phyloP scores from a whole-genome alignment of 2,113 vertebrate species.

The Anhinga rufa region DNA sequence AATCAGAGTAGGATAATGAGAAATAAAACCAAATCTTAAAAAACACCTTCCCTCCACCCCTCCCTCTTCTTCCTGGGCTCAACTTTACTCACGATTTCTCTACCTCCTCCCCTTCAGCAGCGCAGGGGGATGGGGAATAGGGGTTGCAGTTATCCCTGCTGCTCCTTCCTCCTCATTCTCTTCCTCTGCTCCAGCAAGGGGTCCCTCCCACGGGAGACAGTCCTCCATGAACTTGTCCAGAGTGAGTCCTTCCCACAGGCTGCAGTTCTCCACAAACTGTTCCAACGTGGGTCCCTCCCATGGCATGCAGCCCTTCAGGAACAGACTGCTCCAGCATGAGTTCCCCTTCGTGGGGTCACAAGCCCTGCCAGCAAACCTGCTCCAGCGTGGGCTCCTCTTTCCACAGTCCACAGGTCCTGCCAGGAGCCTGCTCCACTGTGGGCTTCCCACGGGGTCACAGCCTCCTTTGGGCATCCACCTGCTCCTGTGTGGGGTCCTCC shows the following conservation, averaged over 20 bases:
- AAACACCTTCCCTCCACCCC: background rate
- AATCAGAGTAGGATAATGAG: background rate
- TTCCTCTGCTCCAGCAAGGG: background rate
- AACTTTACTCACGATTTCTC: background rate
- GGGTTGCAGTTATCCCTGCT: background rate
- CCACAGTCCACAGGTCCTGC: fast-evolving
- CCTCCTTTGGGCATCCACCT: no score
- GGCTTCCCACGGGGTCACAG: background rate
- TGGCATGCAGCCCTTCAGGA: background rate
- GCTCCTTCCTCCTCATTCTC: background rate
- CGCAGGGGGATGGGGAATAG: background rate
- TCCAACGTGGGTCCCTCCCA: background rate
- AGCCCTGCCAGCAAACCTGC: background rate
- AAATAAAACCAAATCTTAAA: background rate
- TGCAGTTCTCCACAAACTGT: background rate
- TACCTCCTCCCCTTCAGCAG: background rate
- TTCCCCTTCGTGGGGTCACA: background rate
- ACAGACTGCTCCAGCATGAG: background rate
- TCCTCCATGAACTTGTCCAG: background rate
- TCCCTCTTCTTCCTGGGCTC: background rate
- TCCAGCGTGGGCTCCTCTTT: background rate
- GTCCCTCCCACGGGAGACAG: background rate
- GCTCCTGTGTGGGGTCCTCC: background rate
- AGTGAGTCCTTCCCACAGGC: background rate
- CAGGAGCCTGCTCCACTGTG: background rate